A percentile compares a stretch with the other conserved stretches of the same genome.
phyloP scores from a whole-genome alignment of 2,888 invertebrate genomes.

The Orthosia gracilis region DNA sequence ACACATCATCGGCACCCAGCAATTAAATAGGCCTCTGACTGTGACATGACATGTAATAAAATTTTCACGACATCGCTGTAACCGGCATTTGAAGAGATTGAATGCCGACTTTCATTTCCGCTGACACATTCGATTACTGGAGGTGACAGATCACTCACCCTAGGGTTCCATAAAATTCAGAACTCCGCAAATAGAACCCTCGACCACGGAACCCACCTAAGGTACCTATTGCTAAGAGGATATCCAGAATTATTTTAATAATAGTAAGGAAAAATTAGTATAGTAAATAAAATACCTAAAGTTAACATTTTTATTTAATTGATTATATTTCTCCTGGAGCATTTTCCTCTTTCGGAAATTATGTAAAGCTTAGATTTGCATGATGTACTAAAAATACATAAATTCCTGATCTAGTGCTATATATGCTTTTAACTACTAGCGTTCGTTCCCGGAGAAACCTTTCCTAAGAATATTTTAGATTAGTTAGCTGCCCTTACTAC shows the following conservation, averaged over 20 bases:
- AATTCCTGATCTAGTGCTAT: too few relatives aligned
- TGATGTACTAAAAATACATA: too few relatives aligned
- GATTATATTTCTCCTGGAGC: too few relatives aligned
- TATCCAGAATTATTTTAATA: background rate
- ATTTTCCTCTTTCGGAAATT: background rate
- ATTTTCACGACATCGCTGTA: constrained; percentile 33
- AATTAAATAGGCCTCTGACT: background rate
- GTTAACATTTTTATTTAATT: background rate
- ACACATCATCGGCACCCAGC: background rate
- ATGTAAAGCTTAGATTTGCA: background rate
- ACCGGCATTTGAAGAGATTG: constrained; percentile 57
- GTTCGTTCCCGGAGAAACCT: background rate
- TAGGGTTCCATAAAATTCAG: constrained; percentile 61
- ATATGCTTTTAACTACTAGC: too few relatives aligned
- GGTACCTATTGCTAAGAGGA: background rate
- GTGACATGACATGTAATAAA: constrained; percentile 35
- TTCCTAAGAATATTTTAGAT: background rate
- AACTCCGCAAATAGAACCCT: constrained; percentile 31
- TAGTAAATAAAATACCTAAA: background rate
- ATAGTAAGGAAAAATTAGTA: background rate
- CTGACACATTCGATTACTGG: constrained; percentile 68
- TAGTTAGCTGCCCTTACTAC: too few relatives aligned
- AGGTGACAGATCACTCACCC: constrained; percentile 71
- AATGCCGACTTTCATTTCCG: constrained; percentile 74
- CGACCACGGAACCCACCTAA: background rate